Evolutionary conservation across 2,797 vertebrate genomes (phyloP), one percentile per base, ranked within the genome.

Genomic region (Phyllotis vaccarum): DNA sequence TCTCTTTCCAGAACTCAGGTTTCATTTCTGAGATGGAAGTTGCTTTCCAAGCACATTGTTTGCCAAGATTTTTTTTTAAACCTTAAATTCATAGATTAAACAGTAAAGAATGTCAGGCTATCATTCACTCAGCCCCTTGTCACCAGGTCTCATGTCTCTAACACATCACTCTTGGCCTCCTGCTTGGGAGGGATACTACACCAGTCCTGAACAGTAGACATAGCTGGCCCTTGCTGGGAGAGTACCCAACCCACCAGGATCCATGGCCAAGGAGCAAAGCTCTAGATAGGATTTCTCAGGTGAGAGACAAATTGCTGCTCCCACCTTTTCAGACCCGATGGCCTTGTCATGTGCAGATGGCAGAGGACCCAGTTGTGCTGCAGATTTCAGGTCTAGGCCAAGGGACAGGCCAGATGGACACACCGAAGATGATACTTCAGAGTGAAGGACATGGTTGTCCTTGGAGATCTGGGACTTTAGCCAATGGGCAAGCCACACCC

Each of bases 151-250:
- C 9, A 9, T 49, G 46, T 49, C 52, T 14, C 46, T 56, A 56
- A 68, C 49, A 49, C 16, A 6, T 17, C 75, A 37, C 22, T 24
- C 68, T 43, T 52, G 49, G 56, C 81, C 16, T 60, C 64, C 83
- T 37, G 3, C 75, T 14, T 58, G 64, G 60, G 27, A 66, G 46
- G 27, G 37, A 24, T 54, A 37, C 0, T 4, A 68, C 5, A 0
- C 27, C 60, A 22, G 43, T 31, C 37, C 40, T 24, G 10, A 1
- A 37, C 78, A 0, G 0, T 13, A 89, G 34, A 66, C 46, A 22
- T 54, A 29, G 31, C 92, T 88, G 90, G 92, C 90, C 96, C 86
- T 87, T 94, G 78, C 94, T 52, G 11, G 46, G 54, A 94, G 22
- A n/a, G 14, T 3, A 6, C 34, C 52, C n/a, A 6, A 0, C 16